Base-by-base conservation (phyloP, 2,113 vertebrate species). In the Halichoeres trimaculatus region DNA sequence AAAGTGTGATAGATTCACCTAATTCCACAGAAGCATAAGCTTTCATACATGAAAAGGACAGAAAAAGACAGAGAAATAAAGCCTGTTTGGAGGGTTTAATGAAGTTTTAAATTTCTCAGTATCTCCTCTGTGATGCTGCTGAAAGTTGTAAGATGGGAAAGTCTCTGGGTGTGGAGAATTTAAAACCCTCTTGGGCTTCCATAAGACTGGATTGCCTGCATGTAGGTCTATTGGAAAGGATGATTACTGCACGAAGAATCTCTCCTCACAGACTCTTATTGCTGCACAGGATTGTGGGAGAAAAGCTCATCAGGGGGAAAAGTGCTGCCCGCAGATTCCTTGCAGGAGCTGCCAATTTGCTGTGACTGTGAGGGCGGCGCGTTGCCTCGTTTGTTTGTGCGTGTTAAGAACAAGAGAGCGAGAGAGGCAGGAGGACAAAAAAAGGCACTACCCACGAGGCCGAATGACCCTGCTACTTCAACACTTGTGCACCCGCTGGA, bases 1-100 rank as follows among this genome's bases (percentile, higher is more conserved):
- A 70, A 83, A 61, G 47, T 69, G 70, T 90, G 89, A 91, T 89
- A 80, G 85, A 91, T 88, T 88, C 81, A 60, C 62, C 80, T 68
- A 66, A 88, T 81, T 81, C 63, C 52, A 66, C 77, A 50, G 57
- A 36, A 59, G 66, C 58, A 35, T 5, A 13, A 60, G 61, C 45
- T 80, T 62, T 67, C 24, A 80, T 43, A 67, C 52, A 5, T 0
- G 57, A 20, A 66, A 55, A 47, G 61, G 10, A 48, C 67, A 75
- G 19, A 70, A 55, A 65, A 56, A 10, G 45, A 51, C 35, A 38
- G 48, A 67, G 63, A 81, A 86, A 85, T 74, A 30, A 26, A 52
- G 20, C 26, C 58, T 14, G 17, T 74, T 81, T 83, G 48, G 13
- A 20, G 11, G 7, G 65, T 74, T 83, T 82, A 81, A 88, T 89